phyloP scores from a whole-genome alignment of 2,888 invertebrate genomes.

The Pollenia amentaria region DNA sequence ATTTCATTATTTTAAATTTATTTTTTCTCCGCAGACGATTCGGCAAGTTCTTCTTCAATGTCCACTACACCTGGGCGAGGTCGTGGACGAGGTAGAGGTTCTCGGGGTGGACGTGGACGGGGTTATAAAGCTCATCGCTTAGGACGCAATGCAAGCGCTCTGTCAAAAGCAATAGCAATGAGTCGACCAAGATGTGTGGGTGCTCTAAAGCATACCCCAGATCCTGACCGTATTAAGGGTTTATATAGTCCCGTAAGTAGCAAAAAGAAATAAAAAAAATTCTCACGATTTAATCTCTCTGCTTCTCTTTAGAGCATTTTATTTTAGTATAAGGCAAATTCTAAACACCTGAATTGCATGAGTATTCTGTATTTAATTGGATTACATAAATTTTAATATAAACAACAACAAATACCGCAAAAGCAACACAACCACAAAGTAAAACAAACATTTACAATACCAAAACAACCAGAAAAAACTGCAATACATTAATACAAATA shows the following conservation, averaged over 20 bases:
- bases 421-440: slow-evolving; percentile 18
- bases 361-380: slow-evolving; percentile 28
- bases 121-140: slow-evolving; percentile 80
- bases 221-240: slow-evolving; percentile 82
- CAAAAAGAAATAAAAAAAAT: not conserved
- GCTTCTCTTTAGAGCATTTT: no score
- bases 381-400: slow-evolving; percentile 59
- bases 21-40: slow-evolving; percentile 72
- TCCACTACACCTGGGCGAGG: slow-evolving; percentile 78
- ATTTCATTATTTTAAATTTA: not conserved
- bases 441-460: slow-evolving; percentile 23
- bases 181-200: slow-evolving; percentile 83
- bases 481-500: slow-evolving; percentile 32
- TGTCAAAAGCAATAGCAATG: slow-evolving; percentile 80
- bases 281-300: no score
- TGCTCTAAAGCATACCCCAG: slow-evolving; percentile 82
- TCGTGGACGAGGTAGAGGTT: slow-evolving; percentile 79
- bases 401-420: slow-evolving; percentile 17
- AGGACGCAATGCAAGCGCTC: slow-evolving; percentile 82
- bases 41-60: slow-evolving; percentile 72
- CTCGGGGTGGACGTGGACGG: slow-evolving; percentile 78
- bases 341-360: slow-evolving; percentile 75
- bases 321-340: not conserved
- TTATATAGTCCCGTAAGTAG: slow-evolving; percentile 83
- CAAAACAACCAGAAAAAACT: slow-evolving; percentile 25